Evolutionary conservation across 2,797 vertebrate genomes (phyloP), one percentile per base, ranked within the genome.

Genomic region (Amazona ochrocephala): DNA sequence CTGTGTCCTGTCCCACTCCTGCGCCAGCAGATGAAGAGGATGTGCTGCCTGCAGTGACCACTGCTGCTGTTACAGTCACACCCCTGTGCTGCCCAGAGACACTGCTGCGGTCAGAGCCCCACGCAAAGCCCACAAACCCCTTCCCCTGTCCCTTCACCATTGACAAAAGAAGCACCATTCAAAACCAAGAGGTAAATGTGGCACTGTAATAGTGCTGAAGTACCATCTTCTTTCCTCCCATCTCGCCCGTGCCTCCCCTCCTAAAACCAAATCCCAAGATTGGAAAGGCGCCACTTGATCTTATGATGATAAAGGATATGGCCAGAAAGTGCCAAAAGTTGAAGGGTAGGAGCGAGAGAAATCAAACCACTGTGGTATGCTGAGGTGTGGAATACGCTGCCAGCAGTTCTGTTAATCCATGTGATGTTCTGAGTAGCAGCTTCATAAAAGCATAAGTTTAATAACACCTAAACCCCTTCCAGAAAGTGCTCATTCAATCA

Each of bases 361-460:
- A 41, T 50, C 32, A n/a, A 84, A 53, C 5, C 60, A 34, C 45
- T 1, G 17, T 66, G 56, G 45, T 74, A 78, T 50, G 67, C n/a
- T 27, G 2, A 27, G 39, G 54, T 0, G 2, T 71, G 70, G 80
- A 65, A 20, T 0, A 64, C 0, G 0, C 82, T 60, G 51, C 20
- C 0, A 0, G 56, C 39, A 3, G 27, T 54, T 51, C 0, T 0
- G 24, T 48, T 70, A n/a, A 51, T 24, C 13, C 1, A 27, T 34
- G 26, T 0, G 0, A 8, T 3, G 16, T 8, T 60, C 39, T 39
- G 54, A 81, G 42, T 2, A 44, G 64, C 20, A 21, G 24, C 34
- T 77, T 42, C 74, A 10, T n/a, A 77, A 82, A 87, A 74, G 18
- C 15, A 0, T 6, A 34, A 74, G 30, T 71, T 76, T 79, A 86